These are phyloP conservation scores for Dinomys branickii DNA, from an alignment of 2,113 vertebrate species.

Conservation along the genomic window DNA sequence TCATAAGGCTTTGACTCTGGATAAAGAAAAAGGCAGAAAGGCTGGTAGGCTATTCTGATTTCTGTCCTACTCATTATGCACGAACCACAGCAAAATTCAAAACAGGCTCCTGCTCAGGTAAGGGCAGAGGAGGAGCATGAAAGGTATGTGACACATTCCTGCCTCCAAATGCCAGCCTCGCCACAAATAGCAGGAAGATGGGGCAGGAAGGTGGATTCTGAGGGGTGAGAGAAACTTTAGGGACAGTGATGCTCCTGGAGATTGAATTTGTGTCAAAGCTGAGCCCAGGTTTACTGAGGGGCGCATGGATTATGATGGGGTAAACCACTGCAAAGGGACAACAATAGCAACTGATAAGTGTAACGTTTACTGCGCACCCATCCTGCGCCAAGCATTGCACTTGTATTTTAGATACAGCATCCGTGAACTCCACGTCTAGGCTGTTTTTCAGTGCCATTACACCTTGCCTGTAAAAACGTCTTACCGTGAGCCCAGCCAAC, in stretches of 20 bases:
- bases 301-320: not conserved
- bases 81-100: not conserved
- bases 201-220: not conserved
- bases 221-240: not conserved
- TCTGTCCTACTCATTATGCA: not conserved
- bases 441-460: not conserved
- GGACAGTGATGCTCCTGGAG: not conserved
- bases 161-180: not conserved
- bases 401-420: slow-evolving; percentile 9
- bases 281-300: slow-evolving; percentile 10
- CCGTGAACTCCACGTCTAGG: slow-evolving; percentile 13
- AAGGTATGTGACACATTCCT: not conserved
- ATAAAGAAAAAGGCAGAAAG: slow-evolving; percentile 13
- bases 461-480: not conserved
- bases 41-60: not conserved
- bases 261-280: slow-evolving; percentile 38
- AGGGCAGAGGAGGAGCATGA: not conserved
- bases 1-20: not conserved
- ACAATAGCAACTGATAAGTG: slow-evolving; percentile 11
- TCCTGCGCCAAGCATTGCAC: not conserved
- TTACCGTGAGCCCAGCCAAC: not conserved
- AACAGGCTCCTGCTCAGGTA: not conserved
- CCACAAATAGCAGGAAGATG: not conserved
- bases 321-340: not conserved
- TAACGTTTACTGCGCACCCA: slow-evolving; percentile 40